phyloP scores from a whole-genome alignment of 2,113 vertebrate genomes.

The Leptodactylus fuscus region DNA sequence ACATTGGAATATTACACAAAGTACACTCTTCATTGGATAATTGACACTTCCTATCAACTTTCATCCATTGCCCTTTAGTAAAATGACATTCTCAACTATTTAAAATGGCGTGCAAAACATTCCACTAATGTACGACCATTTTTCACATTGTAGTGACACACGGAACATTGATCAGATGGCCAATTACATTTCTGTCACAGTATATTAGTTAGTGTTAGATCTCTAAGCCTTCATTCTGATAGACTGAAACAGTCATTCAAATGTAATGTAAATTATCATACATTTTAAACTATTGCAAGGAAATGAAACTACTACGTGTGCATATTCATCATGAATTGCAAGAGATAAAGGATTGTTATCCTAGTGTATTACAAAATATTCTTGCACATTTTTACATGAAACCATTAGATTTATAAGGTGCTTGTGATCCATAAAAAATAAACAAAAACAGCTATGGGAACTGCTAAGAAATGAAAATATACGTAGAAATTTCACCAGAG shows the following conservation, averaged over 20 bases:
- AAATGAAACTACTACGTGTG: slow-evolving; percentile 1
- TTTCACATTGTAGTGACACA: slow-evolving; percentile 52
- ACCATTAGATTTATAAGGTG: neutral
- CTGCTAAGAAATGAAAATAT: neutral
- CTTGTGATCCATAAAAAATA: neutral
- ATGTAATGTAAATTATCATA: slow-evolving; percentile 28
- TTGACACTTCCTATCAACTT: slow-evolving; percentile 34
- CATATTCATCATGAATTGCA: neutral
- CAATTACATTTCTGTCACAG: slow-evolving; percentile 57
- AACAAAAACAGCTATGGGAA: neutral
- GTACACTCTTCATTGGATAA: neutral
- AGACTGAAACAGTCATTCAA: neutral
- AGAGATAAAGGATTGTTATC: too few relatives aligned
- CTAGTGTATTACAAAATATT: neutral
- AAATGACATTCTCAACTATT: slow-evolving; percentile 39
- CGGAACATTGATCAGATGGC: slow-evolving; percentile 51
- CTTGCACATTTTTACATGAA: neutral
- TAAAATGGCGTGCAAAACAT: slow-evolving; percentile 48
- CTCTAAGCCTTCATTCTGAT: slow-evolving; percentile 9
- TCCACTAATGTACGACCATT: slow-evolving; percentile 33
- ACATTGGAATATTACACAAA: too few relatives aligned
- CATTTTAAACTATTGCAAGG: slow-evolving; percentile 5
- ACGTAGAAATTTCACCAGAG: too few relatives aligned
- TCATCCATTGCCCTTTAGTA: slow-evolving; percentile 31
- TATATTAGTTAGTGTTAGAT: slow-evolving; percentile 39